Percentiles rank a stretch among this genome's conserved stretches.
These are phyloP conservation scores for Melanostoma mellinum DNA, from an alignment of 2,888 invertebrate genomes.

Conservation along the genomic window DNA sequence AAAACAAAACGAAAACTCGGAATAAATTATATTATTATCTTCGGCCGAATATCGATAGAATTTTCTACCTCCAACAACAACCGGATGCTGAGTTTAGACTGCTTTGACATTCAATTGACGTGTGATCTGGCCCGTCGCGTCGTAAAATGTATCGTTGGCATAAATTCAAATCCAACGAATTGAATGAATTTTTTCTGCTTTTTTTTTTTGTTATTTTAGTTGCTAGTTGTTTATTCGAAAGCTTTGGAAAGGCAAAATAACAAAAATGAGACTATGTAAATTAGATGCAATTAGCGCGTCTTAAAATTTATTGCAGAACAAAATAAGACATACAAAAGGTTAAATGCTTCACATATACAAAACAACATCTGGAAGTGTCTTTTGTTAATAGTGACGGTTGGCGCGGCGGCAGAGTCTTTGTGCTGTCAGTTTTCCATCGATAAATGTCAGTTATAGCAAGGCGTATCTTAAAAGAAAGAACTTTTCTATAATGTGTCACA, in stretches of 20 bases:
- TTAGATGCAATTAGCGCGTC: conserved; percentile 63
- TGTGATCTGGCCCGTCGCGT: conserved; percentile 39
- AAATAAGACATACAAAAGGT: conserved; percentile 30
- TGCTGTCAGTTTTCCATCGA: background rate
- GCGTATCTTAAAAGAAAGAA: conserved; percentile 8
- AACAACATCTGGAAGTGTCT: conserved; percentile 27
- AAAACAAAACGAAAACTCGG: conserved; percentile 33
- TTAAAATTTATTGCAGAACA: conserved; percentile 39
- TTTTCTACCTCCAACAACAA: conserved; percentile 20
- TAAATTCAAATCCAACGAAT: conserved; percentile 42
- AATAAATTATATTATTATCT: conserved; percentile 54
- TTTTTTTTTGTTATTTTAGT: conserved; percentile 7
- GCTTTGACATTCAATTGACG: conserved; percentile 69
- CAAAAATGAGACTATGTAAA: conserved; percentile 52
- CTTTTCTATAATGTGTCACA: conserved; percentile 4
- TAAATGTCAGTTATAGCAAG: conserved; percentile 6
- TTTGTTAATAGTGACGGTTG: background rate
- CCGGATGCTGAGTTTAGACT: conserved; percentile 60
- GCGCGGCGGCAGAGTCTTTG: background rate
- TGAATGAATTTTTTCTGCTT: conserved; percentile 7
- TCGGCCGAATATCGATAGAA: conserved; percentile 33
- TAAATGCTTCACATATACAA: conserved; percentile 47
- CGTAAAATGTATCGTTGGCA: conserved; percentile 24
- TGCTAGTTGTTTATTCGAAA: too few species aligned
- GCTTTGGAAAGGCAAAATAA: conserved; percentile 25